Percentiles rank a stretch among this genome's conserved stretches.
These are phyloP conservation scores for Axinella damicornis DNA, from an alignment of 37 sponge, comb jelly and placozoan genomes.

Conservation along the genomic window DNA sequence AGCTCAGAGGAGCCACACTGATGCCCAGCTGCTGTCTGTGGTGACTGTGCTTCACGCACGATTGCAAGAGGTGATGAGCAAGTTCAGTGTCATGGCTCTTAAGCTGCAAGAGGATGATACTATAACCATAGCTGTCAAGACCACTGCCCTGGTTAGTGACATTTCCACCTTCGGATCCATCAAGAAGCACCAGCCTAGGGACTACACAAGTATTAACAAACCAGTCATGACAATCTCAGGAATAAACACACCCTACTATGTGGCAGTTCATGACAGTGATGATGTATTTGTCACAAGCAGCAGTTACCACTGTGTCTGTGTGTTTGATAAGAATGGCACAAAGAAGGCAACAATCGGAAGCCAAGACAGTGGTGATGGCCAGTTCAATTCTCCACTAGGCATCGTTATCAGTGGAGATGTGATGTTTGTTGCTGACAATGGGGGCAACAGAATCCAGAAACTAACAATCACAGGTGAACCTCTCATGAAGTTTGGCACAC, in stretches of 20 bases:
- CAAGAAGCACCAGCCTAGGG: background rate
- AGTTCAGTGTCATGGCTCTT: constrained; percentile 2
- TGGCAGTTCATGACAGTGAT: no score
- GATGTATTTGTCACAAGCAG: no score
- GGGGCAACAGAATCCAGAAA: constrained; percentile 35
- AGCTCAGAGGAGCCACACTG: background rate
- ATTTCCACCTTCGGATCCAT: no score
- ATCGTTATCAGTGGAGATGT: constrained; percentile 41
- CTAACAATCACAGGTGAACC: constrained; percentile 16
- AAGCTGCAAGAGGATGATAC: constrained; percentile 21
- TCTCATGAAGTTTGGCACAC: constrained; percentile 36
- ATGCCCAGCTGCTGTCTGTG: constrained; percentile 2
- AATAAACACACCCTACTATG: no score
- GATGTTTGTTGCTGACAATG: constrained; percentile 43
- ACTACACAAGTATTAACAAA: no score
- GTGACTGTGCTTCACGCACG: constrained; percentile 7
- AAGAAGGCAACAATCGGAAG: no score
- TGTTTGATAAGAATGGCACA: no score
- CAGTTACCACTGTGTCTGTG: no score
- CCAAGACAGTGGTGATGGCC: constrained; percentile 41
- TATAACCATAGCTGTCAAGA: no score
- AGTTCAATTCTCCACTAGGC: constrained; percentile 31
- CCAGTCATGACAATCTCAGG: no score
- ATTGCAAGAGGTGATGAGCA: background rate
- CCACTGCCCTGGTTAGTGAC: no score